Evolutionary conservation across 2,113 vertebrate species (phyloP).

Genomic region (Anthoscopus minutus): DNA sequence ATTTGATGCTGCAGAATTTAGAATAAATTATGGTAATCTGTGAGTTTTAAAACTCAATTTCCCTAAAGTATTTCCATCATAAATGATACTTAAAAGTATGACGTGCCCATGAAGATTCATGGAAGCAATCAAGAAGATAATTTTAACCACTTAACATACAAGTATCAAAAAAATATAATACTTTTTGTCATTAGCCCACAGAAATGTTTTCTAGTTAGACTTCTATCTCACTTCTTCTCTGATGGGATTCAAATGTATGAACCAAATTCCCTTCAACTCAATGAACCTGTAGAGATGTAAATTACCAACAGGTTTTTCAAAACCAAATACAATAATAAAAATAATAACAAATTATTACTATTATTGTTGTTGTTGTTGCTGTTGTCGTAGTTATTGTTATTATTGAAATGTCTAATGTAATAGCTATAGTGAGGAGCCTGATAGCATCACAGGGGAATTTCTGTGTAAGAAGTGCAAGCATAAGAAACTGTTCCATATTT

Average conservation of each 20-base stretch:
- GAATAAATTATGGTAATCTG: neutral
- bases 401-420: neutral
- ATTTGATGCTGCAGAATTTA: neutral
- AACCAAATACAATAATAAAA: neutral
- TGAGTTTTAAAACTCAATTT: neutral
- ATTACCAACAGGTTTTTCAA: neutral
- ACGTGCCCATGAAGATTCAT: neutral
- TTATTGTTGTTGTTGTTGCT: neutral
- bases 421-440: neutral
- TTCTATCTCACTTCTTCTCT: neutral
- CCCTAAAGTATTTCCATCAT: neutral
- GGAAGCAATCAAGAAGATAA: neutral
- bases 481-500: neutral
- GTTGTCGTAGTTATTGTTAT: neutral
- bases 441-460: neutral
- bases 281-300: neutral
- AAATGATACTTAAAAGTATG: neutral
- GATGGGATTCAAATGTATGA: neutral
- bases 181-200: neutral
- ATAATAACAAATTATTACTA: neutral
- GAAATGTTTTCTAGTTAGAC: neutral
- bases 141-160: neutral
- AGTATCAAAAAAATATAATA: neutral
- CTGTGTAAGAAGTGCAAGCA: neutral
- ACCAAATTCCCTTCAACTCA: neutral